Conservation (phyloP, 2,113 vertebrate genomes). For the Natator depressus region DNA sequence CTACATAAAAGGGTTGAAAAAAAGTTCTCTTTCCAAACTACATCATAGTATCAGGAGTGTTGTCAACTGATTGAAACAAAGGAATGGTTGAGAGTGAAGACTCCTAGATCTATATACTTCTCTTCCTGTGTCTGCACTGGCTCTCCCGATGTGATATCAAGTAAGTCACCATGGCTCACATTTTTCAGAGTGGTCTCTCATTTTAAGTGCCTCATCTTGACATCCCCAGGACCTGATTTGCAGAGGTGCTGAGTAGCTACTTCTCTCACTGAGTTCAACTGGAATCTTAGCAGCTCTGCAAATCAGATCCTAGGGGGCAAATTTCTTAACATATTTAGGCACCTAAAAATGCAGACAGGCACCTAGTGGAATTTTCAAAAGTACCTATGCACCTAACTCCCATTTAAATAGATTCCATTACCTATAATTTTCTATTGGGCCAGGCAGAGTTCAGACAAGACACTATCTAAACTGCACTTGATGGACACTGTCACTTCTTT, state of each 20-base stretch:
- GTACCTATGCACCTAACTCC: too few species aligned
- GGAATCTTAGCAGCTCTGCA: neutral
- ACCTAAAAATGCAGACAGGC: neutral
- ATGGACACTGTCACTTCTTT: neutral
- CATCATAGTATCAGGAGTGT: neutral
- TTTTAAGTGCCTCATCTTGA: neutral
- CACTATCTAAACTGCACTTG: neutral
- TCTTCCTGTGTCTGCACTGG: rapidly evolving
- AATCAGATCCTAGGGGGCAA: neutral
- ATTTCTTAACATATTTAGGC: neutral
- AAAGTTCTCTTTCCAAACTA: neutral
- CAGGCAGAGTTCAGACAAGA: neutral
- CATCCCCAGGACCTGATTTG: rapidly evolving
- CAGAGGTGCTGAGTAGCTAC: neutral
- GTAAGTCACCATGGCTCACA: neutral
- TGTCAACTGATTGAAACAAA: neutral
- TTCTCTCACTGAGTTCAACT: neutral
- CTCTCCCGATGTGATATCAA: neutral
- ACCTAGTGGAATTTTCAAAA: too few species aligned
- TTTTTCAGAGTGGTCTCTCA: neutral
- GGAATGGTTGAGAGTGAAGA: neutral
- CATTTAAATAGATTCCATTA: neutral
- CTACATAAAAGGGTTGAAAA: neutral
- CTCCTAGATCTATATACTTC: neutral
- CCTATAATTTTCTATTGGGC: neutral